phyloP scores from a whole-genome alignment of 2,113 vertebrate genomes.

The Gavialis gangeticus region DNA sequence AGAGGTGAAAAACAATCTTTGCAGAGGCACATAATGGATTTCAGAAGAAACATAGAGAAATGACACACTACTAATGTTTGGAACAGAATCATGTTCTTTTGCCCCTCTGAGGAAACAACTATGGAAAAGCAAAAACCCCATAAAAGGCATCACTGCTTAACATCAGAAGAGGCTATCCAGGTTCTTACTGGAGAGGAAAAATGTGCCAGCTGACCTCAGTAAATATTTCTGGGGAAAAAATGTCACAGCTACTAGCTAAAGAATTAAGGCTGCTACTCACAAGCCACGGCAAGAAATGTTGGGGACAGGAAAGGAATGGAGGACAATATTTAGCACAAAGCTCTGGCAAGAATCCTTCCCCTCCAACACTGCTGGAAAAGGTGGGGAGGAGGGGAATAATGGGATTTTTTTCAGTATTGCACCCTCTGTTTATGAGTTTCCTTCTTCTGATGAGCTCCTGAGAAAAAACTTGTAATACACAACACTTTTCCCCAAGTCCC shows the following conservation, averaged over 20 bases:
- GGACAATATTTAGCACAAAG: not conserved
- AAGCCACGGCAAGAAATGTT: not conserved
- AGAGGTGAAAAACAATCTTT: not conserved
- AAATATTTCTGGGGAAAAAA: not conserved
- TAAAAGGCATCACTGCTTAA: not conserved
- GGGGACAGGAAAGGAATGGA: not conserved
- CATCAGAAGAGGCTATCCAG: fast-evolving
- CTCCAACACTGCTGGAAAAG: not conserved
- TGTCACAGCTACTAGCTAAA: not conserved
- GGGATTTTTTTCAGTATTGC: too few relatives aligned
- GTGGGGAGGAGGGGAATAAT: constrained; percentile 16
- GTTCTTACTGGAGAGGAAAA: fast-evolving
- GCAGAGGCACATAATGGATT: fast-evolving
- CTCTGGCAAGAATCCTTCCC: not conserved
- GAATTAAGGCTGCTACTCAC: not conserved
- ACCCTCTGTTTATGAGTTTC: too few relatives aligned
- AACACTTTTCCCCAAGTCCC: too few relatives aligned
- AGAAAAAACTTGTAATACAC: too few relatives aligned
- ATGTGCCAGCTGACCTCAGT: not conserved
- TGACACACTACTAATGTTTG: not conserved
- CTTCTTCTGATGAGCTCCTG: too few relatives aligned
- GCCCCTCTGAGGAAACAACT: not conserved
- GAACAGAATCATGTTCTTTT: not conserved
- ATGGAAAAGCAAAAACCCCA: constrained; percentile 18
- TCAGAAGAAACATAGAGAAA: not conserved